Base-by-base conservation (phyloP, 2,888 invertebrate genomes). In the Sarcophaga variegata region DNA sequence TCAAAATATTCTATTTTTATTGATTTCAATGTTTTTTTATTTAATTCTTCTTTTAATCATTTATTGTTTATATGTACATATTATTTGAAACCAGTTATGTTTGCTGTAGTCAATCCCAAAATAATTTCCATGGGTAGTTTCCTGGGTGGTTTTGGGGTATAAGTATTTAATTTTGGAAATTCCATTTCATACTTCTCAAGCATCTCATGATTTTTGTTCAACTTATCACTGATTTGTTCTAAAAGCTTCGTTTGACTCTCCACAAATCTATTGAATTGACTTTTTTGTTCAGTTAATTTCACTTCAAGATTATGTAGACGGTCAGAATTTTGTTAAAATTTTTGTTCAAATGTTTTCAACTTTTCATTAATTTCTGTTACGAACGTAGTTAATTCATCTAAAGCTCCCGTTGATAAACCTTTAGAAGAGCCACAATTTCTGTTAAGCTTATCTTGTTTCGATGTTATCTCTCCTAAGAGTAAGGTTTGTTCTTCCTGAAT, bases 101-200 rank as follows among this genome's bases (percentile, higher is more conserved):
- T 79, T 8, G 79, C n/a, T 47, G 72, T 66, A 25, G 49, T 80
- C 62, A 86, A 72, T 12, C 83, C 86, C 25, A 80, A 69, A 69
- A 86, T 67, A 2, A 83, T 22, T 25, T 86, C 83, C 71, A 80
- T 83, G 3, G 82, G 83, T 60, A 83, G 25, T 62, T 63, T 47
- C 0, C 45, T 20, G 14, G 60, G 5, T 0, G 60, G 3, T 2
- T 74, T 54, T 6, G 64, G 45, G 10, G 76, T 17, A 45, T 71
- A 45, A 12, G 20, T 78, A 25, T 60, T 59, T 12, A 81, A 22
- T 37, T 25, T 72, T 6, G 74, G 67, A 14, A 87, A 45, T 14
- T 75, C 74, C 2, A 70, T 60, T n/a, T 47, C 25, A 2, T 75
- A 69, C 8, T 49, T 75, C 4, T 77, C 78, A 20, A 79, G 70